Percentiles rank a stretch among this genome's conserved stretches.
Evolutionary conservation across 2,113 vertebrate genomes (phyloP).

Genomic region (Hystrix brachyura): DNA sequence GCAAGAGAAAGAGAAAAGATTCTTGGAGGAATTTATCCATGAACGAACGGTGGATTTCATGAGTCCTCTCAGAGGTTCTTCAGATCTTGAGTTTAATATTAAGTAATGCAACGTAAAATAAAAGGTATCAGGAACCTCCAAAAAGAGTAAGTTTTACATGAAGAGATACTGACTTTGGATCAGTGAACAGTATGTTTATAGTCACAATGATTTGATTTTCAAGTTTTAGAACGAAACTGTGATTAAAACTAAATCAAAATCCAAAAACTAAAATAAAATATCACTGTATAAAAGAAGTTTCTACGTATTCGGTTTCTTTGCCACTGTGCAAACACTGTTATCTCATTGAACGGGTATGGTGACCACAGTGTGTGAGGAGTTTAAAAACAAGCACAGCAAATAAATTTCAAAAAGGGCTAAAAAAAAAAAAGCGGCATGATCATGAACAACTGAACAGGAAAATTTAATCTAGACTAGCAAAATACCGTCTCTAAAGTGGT

Average conservation of each 20-base stretch:
- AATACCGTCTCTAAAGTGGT: not conserved
- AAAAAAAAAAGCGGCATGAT: not conserved
- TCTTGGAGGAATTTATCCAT: not conserved
- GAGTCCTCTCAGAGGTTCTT: not conserved
- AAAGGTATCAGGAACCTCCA: not conserved
- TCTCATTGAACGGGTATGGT: not conserved
- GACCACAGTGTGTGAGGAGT: not conserved
- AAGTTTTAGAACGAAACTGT: not conserved
- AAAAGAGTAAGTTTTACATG: not conserved
- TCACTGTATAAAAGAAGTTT: not conserved
- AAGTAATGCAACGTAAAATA: not conserved
- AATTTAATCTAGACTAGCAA: not conserved
- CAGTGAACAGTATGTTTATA: not conserved
- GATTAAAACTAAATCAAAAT: not conserved
- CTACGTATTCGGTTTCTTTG: not conserved
- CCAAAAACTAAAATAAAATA: not conserved
- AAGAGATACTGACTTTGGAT: not conserved
- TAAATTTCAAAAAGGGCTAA: not conserved
- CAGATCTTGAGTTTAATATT: not conserved
- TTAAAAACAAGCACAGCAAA: not conserved
- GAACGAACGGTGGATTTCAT: not conserved
- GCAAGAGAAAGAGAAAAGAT: not conserved
- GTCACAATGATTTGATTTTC: constrained; percentile 10
- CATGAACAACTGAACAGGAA: not conserved
- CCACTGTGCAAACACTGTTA: not conserved